Base-by-base conservation (phyloP, 2,113 vertebrate genomes). In the Philantomba maxwellii region DNA sequence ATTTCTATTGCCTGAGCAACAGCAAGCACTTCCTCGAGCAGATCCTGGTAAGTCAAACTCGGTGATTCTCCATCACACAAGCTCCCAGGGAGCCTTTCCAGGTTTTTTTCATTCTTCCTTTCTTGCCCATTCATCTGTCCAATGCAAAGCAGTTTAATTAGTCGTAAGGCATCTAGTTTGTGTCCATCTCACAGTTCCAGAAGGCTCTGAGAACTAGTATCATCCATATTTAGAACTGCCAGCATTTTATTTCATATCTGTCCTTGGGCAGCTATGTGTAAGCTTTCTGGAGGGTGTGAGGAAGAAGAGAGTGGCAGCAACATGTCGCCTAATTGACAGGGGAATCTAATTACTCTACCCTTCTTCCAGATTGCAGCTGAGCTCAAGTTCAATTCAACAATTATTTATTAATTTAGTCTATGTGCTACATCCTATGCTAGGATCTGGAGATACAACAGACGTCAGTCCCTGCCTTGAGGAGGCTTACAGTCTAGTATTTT, bases 11-110 rank as follows among this genome's bases (percentile, higher is more conserved):
- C 98, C 98, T 99, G 96, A 99, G 98, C 96, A 99, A 98, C 96
- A 99, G 97, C 96, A 99, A 99, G 94, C 99, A 99, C 98, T 99
- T 99, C 98, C 99, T 99, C 8, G 99, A 99, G 96, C 99, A 99
- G 98, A 99, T 99, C 94, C 97, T 99, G 99, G 99, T 99, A 98
- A 64, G 70, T 87, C 86, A 39, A 51, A 83, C 28, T n/a, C 82
- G 3, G 8, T 57, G 64, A 25, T 62, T 93, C 58, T 49, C 36
- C 47, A 12, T 33, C 77, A 73, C 6, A 36, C 23, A 94, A 39
- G 64, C 43, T 26, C 30, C 19, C 53, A 73, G 53, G 19, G 62
- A n/a, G 33, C 57, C 43, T 87, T 25, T 4, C 11, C 9, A 75
- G 30, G 30, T 17, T 43, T 45, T 92, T 64, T 64, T 53, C 85